phyloP scores from a whole-genome alignment of 2,888 invertebrate genomes.

The Epirrhoe tristata region DNA sequence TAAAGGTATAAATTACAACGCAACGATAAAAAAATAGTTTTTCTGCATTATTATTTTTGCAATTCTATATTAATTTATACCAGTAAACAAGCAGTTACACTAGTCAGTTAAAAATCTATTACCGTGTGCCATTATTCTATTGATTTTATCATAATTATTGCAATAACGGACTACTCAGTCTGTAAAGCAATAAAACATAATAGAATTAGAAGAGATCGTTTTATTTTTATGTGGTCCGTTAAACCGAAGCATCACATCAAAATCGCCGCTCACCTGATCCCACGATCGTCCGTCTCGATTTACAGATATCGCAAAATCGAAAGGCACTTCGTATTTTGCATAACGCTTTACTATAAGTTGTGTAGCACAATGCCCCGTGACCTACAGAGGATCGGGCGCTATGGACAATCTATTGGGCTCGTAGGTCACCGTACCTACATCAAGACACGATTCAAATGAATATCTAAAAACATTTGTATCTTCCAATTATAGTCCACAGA shows the following conservation, averaged over 20 bases:
- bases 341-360: slow-evolving; percentile 72
- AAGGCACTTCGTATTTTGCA: slow-evolving; percentile 82
- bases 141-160: neutral
- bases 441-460: slow-evolving; percentile 41
- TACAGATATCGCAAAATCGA: slow-evolving; percentile 80
- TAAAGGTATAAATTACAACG: neutral
- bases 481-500: slow-evolving; percentile 13
- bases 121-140: neutral
- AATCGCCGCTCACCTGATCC: slow-evolving; percentile 77
- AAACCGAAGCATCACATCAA: slow-evolving; percentile 72
- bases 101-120: neutral
- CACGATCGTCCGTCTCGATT: slow-evolving; percentile 78
- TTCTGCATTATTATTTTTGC: no score
- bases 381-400: slow-evolving; percentile 62
- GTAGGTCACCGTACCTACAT: slow-evolving; percentile 47
- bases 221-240: slow-evolving; percentile 62
- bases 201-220: slow-evolving; percentile 40
- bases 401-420: slow-evolving; percentile 50
- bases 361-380: slow-evolving; percentile 69
- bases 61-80: no score
- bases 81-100: neutral
- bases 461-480: slow-evolving; percentile 18
- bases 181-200: slow-evolving; percentile 39
- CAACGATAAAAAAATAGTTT: neutral
- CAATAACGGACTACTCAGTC: neutral